These are phyloP conservation scores for Premnoplex brunnescens DNA, from an alignment of 2,797 vertebrate species.

Conservation along the genomic window DNA sequence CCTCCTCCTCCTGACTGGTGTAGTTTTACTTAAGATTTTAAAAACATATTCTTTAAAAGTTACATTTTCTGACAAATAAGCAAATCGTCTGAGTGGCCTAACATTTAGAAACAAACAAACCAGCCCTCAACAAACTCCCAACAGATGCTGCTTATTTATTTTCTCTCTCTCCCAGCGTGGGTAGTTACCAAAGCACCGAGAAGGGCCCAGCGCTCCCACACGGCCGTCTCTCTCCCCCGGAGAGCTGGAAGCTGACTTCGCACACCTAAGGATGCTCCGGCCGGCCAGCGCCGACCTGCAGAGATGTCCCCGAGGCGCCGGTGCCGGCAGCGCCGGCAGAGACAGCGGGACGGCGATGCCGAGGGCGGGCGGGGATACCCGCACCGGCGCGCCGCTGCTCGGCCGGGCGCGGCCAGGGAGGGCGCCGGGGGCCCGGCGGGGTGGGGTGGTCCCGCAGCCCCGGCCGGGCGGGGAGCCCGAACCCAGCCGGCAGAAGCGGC, in stretches of 20 bases:
- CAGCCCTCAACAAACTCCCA: not conserved
- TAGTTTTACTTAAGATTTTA: not conserved
- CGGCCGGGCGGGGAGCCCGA: no score
- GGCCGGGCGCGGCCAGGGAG: not conserved
- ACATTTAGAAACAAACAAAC: not conserved
- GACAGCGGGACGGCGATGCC: not conserved
- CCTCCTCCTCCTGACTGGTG: no score
- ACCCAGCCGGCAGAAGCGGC: not conserved
- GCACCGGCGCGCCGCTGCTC: not conserved
- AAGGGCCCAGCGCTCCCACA: not conserved
- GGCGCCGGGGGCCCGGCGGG: not conserved
- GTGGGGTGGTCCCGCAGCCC: no score
- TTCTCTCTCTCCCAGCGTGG: not conserved
- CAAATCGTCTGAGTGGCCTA: not conserved
- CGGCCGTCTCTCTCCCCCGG: not conserved
- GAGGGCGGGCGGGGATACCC: not conserved
- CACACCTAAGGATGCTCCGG: not conserved
- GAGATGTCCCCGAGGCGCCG: not conserved
- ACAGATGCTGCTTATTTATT: not conserved
- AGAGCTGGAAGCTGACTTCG: accelerated
- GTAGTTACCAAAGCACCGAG: not conserved
- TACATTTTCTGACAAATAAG: not conserved
- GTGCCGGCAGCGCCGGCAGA: not conserved
- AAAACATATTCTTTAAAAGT: not conserved
- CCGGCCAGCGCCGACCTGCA: not conserved